phyloP scores from a whole-genome alignment of 2,888 invertebrate species.

The Anthoptus insignis region DNA sequence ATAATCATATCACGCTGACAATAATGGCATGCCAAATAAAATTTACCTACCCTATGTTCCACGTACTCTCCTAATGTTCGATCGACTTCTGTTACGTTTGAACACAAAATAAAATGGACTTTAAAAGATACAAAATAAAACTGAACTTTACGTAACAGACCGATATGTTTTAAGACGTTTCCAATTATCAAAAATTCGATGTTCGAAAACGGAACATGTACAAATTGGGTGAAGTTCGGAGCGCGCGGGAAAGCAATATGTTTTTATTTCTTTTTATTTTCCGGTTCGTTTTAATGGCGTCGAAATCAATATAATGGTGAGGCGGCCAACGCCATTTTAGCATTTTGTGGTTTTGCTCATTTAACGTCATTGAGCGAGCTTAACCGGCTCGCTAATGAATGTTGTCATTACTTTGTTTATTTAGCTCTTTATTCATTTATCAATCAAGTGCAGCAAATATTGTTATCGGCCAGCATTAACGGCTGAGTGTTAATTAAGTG shows the following conservation, averaged over 20 bases:
- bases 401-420: conserved; percentile 63
- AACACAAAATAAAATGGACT: conserved; percentile 35
- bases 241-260: conserved; percentile 85
- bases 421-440: conserved; percentile 51
- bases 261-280: conserved; percentile 86
- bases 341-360: conserved; percentile 84
- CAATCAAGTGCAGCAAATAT: conserved; percentile 42
- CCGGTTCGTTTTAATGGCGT: conserved; percentile 85
- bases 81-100: conserved; percentile 53
- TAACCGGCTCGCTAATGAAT: conserved; percentile 66
- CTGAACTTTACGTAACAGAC: conserved; percentile 30
- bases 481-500: conserved; percentile 21
- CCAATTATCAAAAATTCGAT: conserved; percentile 59
- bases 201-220: conserved; percentile 80
- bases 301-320: conserved; percentile 85
- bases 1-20: conserved; percentile 84
- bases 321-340: conserved; percentile 78
- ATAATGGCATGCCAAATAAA: conserved; percentile 85
- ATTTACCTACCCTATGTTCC: conserved; percentile 80
- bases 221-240: conserved; percentile 83
- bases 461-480: conserved; percentile 12
- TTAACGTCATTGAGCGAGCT: conserved; percentile 70
- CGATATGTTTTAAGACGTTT: conserved; percentile 55
- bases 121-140: conserved; percentile 38
- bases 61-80: conserved; percentile 56